These are phyloP conservation scores for Halcyon chelicuti DNA, from an alignment of 2,797 vertebrate genomes.

Conservation along the genomic window DNA sequence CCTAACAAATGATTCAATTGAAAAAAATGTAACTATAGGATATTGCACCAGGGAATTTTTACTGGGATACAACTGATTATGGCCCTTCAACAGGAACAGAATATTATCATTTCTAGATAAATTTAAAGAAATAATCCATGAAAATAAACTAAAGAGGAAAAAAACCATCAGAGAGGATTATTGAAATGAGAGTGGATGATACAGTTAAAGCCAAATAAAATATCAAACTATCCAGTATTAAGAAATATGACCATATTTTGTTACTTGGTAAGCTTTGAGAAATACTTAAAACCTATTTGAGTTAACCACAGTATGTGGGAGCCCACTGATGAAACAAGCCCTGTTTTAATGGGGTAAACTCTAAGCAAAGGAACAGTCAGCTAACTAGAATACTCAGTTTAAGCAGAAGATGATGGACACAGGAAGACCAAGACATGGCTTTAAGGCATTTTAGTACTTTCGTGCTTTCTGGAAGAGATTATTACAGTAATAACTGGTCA, in stretches of 20 bases:
- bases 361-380: background rate
- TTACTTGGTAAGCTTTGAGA: background rate
- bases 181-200: background rate
- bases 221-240: background rate
- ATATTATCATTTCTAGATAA: background rate
- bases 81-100: background rate
- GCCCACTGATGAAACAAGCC: background rate
- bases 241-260: background rate
- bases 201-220: background rate
- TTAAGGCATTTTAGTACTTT: background rate
- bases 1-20: background rate
- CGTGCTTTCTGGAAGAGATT: background rate
- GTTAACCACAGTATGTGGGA: background rate
- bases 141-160: background rate
- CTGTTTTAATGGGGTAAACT: background rate
- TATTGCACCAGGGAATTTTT: background rate
- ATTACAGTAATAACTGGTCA: background rate
- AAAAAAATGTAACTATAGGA: background rate
- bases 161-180: background rate
- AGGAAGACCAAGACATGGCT: background rate
- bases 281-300: background rate
- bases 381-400: background rate
- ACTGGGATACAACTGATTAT: background rate
- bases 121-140: background rate
- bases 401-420: background rate